Conservation (phyloP, 2,797 vertebrate genomes). For the Loriculus beryllinus region DNA sequence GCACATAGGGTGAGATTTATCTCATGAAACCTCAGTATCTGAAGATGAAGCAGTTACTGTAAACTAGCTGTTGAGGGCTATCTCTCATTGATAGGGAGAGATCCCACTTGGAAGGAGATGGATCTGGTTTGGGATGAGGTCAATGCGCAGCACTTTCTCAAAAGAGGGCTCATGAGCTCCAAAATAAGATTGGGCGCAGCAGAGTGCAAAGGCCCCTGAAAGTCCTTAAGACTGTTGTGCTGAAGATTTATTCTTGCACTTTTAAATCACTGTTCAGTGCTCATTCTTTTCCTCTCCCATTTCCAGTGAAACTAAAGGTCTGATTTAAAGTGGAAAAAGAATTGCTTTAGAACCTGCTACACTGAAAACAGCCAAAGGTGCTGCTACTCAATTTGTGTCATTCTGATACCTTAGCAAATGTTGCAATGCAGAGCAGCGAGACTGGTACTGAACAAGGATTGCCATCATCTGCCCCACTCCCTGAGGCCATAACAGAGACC, state of each 20-base stretch:
- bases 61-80: background rate
- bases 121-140: background rate
- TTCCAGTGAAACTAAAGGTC: background rate
- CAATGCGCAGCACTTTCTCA: background rate
- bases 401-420: background rate
- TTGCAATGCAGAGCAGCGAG: background rate
- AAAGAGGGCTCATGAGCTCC: background rate
- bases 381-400: background rate
- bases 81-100: background rate
- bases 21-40: background rate
- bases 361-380: background rate
- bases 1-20: fast-evolving
- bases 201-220: background rate
- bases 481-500: background rate
- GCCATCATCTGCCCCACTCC: background rate
- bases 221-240: background rate
- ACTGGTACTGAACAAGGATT: background rate
- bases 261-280: background rate
- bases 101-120: background rate
- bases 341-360: background rate
- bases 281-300: background rate
- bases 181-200: background rate
- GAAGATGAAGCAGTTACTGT: background rate
- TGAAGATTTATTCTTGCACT: background rate
- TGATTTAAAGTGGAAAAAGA: background rate